Evolutionary conservation across 2,888 invertebrate genomes (phyloP).

Genomic region (Stenchaetothrips biformis): DNA sequence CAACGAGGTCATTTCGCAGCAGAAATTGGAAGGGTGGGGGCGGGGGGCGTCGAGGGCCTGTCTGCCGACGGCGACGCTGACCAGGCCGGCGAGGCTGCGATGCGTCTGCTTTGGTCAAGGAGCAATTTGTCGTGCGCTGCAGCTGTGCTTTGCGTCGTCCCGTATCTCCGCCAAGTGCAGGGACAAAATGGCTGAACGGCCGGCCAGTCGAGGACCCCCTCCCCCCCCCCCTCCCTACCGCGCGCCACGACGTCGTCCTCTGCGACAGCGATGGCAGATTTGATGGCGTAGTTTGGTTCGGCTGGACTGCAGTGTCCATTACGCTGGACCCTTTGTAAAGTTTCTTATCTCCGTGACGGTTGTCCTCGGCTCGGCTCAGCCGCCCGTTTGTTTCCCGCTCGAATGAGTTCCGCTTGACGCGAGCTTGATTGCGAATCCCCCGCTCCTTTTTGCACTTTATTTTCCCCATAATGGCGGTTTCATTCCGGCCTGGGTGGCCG

Average conservation of each 20-base stretch:
- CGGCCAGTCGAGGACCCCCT: neutral
- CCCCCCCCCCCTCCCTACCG: neutral
- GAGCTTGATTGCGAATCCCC: too few relatives aligned
- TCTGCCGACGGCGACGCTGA: neutral
- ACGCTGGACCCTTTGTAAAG: too few relatives aligned
- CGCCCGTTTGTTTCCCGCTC: too few relatives aligned
- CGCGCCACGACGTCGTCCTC: neutral
- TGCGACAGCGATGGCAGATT: too few relatives aligned
- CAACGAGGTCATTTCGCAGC: neutral
- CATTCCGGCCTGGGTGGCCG: neutral
- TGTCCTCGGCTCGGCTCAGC: too few relatives aligned
- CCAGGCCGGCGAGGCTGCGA: neutral
- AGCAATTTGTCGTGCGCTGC: constrained; percentile 1
- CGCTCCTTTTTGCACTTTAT: neutral
- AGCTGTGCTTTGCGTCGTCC: too few relatives aligned
- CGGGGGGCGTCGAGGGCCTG: neutral
- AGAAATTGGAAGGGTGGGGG: neutral
- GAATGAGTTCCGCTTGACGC: too few relatives aligned
- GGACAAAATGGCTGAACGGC: neutral
- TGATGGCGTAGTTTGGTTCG: too few relatives aligned
- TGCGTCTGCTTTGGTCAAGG: neutral
- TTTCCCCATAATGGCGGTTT: neutral
- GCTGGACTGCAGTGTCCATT: too few relatives aligned
- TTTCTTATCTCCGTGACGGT: too few relatives aligned
- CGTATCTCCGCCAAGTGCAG: too few relatives aligned